Base-by-base conservation (phyloP, 2,113 vertebrate genomes). In the Hiodon alosoides region DNA sequence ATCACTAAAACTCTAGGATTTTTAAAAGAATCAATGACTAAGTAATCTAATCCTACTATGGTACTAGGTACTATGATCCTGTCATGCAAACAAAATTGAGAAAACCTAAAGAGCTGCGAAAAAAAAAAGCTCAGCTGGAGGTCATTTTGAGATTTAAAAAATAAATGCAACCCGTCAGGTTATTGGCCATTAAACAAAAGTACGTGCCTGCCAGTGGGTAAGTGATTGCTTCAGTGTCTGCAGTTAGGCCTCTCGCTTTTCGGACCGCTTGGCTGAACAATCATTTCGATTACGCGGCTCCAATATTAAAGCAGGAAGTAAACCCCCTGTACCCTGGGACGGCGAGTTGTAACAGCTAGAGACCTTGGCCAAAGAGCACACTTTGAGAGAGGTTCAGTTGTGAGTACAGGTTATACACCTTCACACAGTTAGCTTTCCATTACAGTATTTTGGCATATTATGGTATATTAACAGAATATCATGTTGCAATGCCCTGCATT, bases 181-280 rank as follows among this genome's bases (percentile, higher is more conserved):
- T 78, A 62, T 17, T 77, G 83, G 78, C 76, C 67, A 78, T 85
- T 84, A 86, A 87, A 78, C 75, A 80, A 9, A 77, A 31, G 47
- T 61, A 79, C 80, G 67, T 55, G 79, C 83, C 82, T 50, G 85
- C 82, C 83, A 59, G 81, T 81, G 81, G 83, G 88, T 86, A 81
- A 58, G 58, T 76, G 76, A 79, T 65, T 80, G 83, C 78, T 78
- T 51, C 83, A 80, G 79, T 86, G 87, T 85, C 86, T 89, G 83
- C 76, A 81, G 77, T 79, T 86, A 77, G 77, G 50, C 51, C 51
- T 4, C 77, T 84, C 85, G 86, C 90, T 89, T 86, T 87, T 83
- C 82, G 87, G 89, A 88, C 80, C 85, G 86, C 87, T 86, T 84
- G 84, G 77, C 76, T 88, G 85, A 86, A 81, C 85, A 89, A 85